phyloP scores from a whole-genome alignment of 2,797 vertebrate species.

The Myotis findleyi region DNA sequence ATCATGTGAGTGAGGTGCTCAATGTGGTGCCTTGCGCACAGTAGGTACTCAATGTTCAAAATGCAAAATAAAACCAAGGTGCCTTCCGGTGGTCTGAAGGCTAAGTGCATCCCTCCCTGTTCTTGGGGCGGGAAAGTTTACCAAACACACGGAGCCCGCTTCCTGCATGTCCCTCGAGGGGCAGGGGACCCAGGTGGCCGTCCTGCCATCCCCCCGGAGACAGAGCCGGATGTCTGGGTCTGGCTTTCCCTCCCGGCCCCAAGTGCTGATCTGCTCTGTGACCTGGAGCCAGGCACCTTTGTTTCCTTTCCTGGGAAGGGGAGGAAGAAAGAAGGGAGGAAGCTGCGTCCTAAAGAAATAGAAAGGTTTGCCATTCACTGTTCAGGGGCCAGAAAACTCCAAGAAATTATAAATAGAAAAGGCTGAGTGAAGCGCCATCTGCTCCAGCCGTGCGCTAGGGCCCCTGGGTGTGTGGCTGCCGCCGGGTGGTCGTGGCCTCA shows the following conservation, averaged over 20 bases:
- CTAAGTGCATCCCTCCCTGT: not conserved
- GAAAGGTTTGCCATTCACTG: not conserved
- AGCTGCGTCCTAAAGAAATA: not conserved
- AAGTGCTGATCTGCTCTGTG: not conserved
- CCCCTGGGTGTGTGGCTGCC: not conserved
- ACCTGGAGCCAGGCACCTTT: constrained; percentile 32
- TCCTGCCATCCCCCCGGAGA: not conserved
- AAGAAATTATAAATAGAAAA: not conserved
- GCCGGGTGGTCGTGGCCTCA: not conserved
- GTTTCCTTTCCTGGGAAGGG: not conserved
- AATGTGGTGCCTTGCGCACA: not conserved
- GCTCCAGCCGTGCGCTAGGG: not conserved
- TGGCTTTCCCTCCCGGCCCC: not conserved
- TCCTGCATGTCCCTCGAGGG: not conserved
- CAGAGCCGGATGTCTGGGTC: not conserved
- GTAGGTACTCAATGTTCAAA: not conserved
- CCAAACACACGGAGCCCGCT: not conserved
- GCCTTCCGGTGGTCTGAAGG: not conserved
- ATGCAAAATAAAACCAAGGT: not conserved
- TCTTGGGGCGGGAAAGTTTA: no score
- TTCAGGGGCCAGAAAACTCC: not conserved
- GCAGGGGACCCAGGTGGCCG: not conserved
- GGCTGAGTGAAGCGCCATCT: not conserved
- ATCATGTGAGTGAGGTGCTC: not conserved
- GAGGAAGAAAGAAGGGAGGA: not conserved